Base-by-base conservation (phyloP, 1,140 invertebrate species). In the Antheraea pernyi region DNA sequence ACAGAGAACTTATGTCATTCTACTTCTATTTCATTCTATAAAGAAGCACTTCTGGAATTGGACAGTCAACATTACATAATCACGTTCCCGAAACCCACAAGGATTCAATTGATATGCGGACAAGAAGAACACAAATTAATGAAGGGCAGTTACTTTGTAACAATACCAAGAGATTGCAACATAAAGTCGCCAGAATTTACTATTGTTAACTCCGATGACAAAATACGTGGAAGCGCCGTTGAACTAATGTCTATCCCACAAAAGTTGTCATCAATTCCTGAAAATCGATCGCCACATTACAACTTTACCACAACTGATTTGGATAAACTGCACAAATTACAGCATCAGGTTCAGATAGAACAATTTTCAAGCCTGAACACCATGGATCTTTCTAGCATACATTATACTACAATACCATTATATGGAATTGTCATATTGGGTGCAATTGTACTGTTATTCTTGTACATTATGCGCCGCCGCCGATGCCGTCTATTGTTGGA, bases 91-190 rank as follows among this genome's bases (percentile, higher is more conserved):
- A 66, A 67, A 36, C 8, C 37, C 13, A 73, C 71, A 30, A 73
- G 36, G 18, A 60, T 73, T 46, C 71, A 67, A 18, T 59, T 42
- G 0, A 18, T 48, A 19, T 73, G 71, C 42, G 48, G 64, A 53
- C 42, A 65, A 67, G 39, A 73, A 63, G 64, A 70, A n/a, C 67
- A 70, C 61, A 48, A 39, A 22, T 46, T 66, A 58, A 19, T 73
- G 13, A 62, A 67, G 13, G 73, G 73, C 5, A 74, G 67, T 46
- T 74, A 71, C 30, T 61, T 74, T 7, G 73, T 48, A 19, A 71
- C 67, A 11, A 69, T 74, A 10, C 69, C 73, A 1, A 19, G 59
- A 6, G 66, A 68, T 59, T 74, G 69, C 46, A 65, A 19, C 37
- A 19, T 74, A n/a, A 13, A 69, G 9, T 66, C 73, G 13, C 16